These are phyloP conservation scores for Clostera curtula DNA, from an alignment of 2,888 invertebrate genomes.

Conservation along the genomic window DNA sequence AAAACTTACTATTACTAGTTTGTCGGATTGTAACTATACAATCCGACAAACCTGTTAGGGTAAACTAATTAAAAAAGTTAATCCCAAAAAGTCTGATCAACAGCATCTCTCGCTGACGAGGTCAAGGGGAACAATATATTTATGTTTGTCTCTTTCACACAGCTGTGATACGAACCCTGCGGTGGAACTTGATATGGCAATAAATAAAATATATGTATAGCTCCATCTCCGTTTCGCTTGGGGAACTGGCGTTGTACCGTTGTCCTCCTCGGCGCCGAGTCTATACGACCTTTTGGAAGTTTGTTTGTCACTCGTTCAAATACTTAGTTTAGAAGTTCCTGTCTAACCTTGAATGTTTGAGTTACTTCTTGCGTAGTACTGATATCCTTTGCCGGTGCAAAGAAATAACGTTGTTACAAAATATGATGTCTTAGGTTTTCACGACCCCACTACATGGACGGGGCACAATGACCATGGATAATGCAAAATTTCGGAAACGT, in stretches of 20 bases:
- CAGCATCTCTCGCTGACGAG: conserved; percentile 31
- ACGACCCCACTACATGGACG: too few relatives aligned
- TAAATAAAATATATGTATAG: conserved; percentile 61
- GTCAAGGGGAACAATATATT: conserved; percentile 33
- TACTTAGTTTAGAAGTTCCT: conserved; percentile 60
- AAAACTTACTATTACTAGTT: too few relatives aligned
- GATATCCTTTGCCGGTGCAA: too few relatives aligned
- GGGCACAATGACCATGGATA: too few relatives aligned
- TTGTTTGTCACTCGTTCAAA: conserved; percentile 65
- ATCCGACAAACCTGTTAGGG: conserved; percentile 21
- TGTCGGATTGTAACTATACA: too few relatives aligned
- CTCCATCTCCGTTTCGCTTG: conserved; percentile 29
- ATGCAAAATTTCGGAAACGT: too few relatives aligned
- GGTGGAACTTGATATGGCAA: conserved; percentile 61
- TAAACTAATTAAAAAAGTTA: conserved; percentile 31
- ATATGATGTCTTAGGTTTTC: too few relatives aligned
- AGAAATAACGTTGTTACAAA: neutral
- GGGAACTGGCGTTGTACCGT: conserved; percentile 9
- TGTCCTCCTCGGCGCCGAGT: conserved; percentile 36
- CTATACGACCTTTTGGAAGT: conserved; percentile 41
- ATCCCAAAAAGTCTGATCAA: conserved; percentile 34
- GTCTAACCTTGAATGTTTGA: conserved; percentile 61
- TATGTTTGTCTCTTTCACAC: conserved; percentile 46
- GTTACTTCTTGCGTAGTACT: too few relatives aligned
- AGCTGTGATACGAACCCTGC: conserved; percentile 32